Evolutionary conservation across 2,797 vertebrate genomes (phyloP).

Genomic region (Oryzias sinensis): DNA sequence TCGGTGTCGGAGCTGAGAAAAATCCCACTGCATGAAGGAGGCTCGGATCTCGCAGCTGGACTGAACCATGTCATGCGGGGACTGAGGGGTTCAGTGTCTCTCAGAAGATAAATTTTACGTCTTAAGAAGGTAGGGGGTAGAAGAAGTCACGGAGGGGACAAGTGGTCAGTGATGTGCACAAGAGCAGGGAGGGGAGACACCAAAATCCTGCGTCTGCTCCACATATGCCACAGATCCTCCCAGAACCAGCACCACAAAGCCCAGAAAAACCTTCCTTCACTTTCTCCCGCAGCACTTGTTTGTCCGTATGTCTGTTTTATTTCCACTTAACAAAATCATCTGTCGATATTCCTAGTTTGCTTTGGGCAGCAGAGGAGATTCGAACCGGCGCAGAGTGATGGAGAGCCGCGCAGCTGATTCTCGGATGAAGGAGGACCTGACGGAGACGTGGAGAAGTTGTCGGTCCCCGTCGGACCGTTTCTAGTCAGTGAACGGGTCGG

Average conservation of each 20-base stretch:
- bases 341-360: constrained; percentile 67
- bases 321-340: constrained; percentile 52
- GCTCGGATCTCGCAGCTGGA: constrained; percentile 95
- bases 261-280: constrained; percentile 48
- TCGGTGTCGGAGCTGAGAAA: constrained; percentile 85
- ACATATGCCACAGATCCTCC: constrained; percentile 34
- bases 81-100: constrained; percentile 77
- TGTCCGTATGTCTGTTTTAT: constrained; percentile 49
- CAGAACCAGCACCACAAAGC: constrained; percentile 20
- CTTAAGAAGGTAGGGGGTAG: constrained; percentile 37
- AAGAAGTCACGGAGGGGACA: constrained; percentile 34
- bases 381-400: constrained; percentile 19
- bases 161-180: constrained; percentile 58
- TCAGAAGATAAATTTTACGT: constrained; percentile 72
- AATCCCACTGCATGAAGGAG: constrained; percentile 95
- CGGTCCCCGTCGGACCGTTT: constrained; percentile 33
- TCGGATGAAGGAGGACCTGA: constrained; percentile 43
- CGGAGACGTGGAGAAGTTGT: constrained; percentile 62
- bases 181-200: constrained; percentile 23
- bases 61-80: constrained; percentile 93
- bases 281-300: constrained; percentile 45
- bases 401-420: constrained; percentile 39
- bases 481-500: constrained; percentile 26
- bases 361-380: constrained; percentile 19
- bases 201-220: constrained; percentile 45